Base-by-base conservation (phyloP, 2,888 invertebrate species). In the Bombylius major region DNA sequence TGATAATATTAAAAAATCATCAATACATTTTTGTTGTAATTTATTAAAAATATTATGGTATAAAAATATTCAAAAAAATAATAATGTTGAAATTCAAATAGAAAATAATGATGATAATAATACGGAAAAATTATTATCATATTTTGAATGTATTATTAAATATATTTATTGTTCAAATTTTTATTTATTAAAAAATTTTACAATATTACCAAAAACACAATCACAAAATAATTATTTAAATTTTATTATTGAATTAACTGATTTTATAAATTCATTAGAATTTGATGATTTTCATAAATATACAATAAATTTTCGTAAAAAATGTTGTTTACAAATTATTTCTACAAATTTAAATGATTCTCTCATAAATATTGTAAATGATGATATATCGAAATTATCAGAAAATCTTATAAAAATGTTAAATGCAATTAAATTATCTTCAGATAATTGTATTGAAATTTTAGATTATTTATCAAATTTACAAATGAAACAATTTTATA, bases 91-190 rank as follows among this genome's bases (percentile, higher is more conserved):
- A 33, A 9, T 45, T n/a, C 11, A 44, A n/a, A 32, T 51, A 1
- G 12, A 14, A 23, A 42, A 59, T 14, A 34, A 51, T 5, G 45
- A 39, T 14, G 48, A 51, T 13, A 50, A 48, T 13, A 31, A 50
- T 8, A 11, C 32, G 6, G 53, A 52, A 12, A 44, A 55, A 60
- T 61, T 1, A 23, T 8, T 47, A 32, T 55, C 56, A 23, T 64
- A 66, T 48, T 58, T 67, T 1, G 61, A 66, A 3, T 64, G 63
- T 4, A 56, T 69, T 4, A 33, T 74, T 5, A 69, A 69, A 59
- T 73, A 72, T 52, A 67, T 74, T n/a, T 73, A 66, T 46, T 66
- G 64, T 42, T 66, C 66, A 4, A 65, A 70, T 4, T 54, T 71
- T 4, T 64, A 64, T 31, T 64, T 67, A 45, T 56, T 72, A 51